phyloP scores from a whole-genome alignment of 1,140 invertebrate species.

The Apis florea region DNA sequence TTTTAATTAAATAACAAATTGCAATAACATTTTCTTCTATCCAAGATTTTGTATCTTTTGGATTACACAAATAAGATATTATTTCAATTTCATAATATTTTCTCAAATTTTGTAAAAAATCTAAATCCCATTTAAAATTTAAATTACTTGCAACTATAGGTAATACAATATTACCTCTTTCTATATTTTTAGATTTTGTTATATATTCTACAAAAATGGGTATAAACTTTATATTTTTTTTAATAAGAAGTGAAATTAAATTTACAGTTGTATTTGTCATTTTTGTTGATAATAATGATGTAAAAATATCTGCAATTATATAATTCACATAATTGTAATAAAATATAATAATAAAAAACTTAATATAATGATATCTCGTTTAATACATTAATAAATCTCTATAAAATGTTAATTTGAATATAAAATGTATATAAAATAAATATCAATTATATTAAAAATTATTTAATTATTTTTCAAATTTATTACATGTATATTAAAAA shows the following conservation, averaged over 20 bases:
- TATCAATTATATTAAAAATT: too few species aligned
- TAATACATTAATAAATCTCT: too few species aligned
- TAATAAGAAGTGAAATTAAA: conserved; percentile 68
- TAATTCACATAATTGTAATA: not conserved
- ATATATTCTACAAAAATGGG: conserved; percentile 64
- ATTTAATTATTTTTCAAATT: too few species aligned
- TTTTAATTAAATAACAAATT: conserved; percentile 69
- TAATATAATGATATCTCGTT: too few species aligned
- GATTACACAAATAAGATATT: conserved; percentile 64
- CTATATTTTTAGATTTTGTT: conserved; percentile 54
- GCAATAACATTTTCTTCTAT: conserved; percentile 69
- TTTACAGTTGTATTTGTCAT: conserved; percentile 60
- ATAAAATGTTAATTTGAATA: too few species aligned
- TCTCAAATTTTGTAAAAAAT: conserved; percentile 69
- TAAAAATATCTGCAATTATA: conserved; percentile 67
- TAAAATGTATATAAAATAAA: too few species aligned
- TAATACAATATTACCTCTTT: conserved; percentile 68
- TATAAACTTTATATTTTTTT: conserved; percentile 65
- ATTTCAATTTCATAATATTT: conserved; percentile 66
- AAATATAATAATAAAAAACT: not conserved
- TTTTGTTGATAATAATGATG: conserved; percentile 58
- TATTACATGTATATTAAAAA: too few species aligned
- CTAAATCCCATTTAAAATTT: conserved; percentile 66
- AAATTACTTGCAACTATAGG: conserved; percentile 70
- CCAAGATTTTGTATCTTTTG: conserved; percentile 63